Base-by-base conservation (phyloP, 2,888 invertebrate species). In the Campoletis raptor region DNA sequence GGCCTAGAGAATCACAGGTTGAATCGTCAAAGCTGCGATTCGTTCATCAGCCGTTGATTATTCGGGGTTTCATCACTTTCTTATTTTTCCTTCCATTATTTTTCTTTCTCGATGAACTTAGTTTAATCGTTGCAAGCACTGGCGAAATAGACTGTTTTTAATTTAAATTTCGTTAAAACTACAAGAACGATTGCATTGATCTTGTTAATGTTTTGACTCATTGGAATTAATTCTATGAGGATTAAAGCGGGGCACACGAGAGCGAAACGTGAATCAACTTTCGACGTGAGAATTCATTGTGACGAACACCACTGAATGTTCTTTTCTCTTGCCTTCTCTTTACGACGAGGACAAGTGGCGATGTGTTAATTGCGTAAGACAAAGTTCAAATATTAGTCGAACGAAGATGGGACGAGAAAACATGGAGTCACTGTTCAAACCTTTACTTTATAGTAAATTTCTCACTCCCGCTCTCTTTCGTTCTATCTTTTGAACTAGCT, bases 381-480 rank as follows among this genome's bases (percentile, higher is more conserved):
- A 77, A 86, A 83, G 87, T 86, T 85, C 85, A 89, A 90, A 89
- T 90, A 89, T 90, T 89, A 85, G 84, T 64, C 74, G 30, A 86
- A 12, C n/a, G 45, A 40, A 21, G 40, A 6, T 10, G 40, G 10
- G 45, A 45, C 24, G 18, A 42, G 42, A 30, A 45, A 36, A 37
- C 45, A 78, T 61, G 70, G 81, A 69, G 52, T 69, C 69, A 79
- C 24, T 18, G 24, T 18, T 81, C 36, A 24, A 72, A 21, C 52
- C 45, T 52, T 61, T 48, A 21, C 24, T 69, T 61, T 21, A 40
- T 57, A 61, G 37, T 24, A 18, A 30, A 72, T 7, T 30, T 10
- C 72, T 40, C 69, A n/a, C 24, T 40, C 21, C 18, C 18, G 10
- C 48, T 15, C 48, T 30, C 48, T 30, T 10, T 67, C 10, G 8